Evolutionary conservation across 1,140 invertebrate species (phyloP).

Genomic region (Diprion similis): DNA sequence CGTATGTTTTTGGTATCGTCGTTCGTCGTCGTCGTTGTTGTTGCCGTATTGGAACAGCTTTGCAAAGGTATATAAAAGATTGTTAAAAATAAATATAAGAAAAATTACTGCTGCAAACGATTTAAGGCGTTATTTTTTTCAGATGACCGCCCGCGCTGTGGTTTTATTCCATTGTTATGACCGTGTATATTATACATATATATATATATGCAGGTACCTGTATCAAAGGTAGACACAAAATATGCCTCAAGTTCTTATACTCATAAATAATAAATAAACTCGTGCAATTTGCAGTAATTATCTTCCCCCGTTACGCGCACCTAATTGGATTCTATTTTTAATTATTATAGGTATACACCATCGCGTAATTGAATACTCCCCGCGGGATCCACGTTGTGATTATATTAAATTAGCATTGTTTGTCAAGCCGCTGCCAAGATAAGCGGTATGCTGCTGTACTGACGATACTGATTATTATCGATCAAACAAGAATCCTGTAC

Average conservation of each 20-base stretch:
- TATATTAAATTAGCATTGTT: background rate
- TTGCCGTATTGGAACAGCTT: no score
- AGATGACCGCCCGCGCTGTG: background rate
- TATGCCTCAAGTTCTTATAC: slow-evolving; percentile 1
- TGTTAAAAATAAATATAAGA: no score
- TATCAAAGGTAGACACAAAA: background rate
- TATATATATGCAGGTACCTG: background rate
- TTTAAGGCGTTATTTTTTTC: background rate
- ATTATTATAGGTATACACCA: no score
- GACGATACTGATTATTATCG: no score
- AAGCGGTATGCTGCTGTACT: no score
- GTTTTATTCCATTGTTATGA: background rate
- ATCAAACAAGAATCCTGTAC: no score
- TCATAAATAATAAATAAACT: slow-evolving; percentile 8
- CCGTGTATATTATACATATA: background rate
- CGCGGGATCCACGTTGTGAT: background rate
- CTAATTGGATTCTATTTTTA: background rate
- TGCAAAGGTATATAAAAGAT: no score
- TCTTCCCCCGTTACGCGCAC: background rate
- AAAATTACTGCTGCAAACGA: background rate
- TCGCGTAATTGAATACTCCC: no score
- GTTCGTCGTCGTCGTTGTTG: no score
- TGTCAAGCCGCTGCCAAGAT: background rate
- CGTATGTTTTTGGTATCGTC: no score
- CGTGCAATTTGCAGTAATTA: slow-evolving; percentile 3